Evolutionary conservation across 1,140 invertebrate genomes (phyloP).

Genomic region (Zaprionus kolodkinae): DNA sequence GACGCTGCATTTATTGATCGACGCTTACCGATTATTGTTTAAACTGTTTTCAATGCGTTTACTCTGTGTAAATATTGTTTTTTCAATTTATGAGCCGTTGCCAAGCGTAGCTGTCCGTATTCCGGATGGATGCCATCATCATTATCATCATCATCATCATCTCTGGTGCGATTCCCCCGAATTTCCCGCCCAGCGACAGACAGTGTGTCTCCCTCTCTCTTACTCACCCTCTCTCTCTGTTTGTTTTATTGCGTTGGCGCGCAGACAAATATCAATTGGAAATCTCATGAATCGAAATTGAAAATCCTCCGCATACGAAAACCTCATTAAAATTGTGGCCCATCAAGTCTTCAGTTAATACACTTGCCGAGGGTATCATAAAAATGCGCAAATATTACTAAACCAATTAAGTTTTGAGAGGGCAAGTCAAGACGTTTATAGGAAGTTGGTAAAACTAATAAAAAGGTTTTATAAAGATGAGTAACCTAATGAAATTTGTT

Average conservation of each 20-base stretch:
- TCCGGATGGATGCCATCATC: conserved; percentile 45
- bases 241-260: conserved; percentile 56
- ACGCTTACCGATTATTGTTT: conserved; percentile 79
- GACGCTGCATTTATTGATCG: conserved; percentile 74
- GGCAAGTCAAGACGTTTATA: background rate
- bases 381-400: background rate
- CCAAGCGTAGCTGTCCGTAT: background rate
- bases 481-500: background rate
- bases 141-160: background rate
- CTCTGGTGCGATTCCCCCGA: background rate
- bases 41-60: conserved; percentile 83
- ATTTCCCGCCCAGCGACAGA: conserved; percentile 18
- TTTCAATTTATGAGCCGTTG: conserved; percentile 74
- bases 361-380: conserved; percentile 14
- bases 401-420: background rate
- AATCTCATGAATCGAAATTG: conserved; percentile 68
- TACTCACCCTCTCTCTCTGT: background rate
- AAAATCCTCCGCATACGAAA: conserved; percentile 71
- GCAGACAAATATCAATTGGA: conserved; percentile 80
- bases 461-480: background rate
- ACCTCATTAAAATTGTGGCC: conserved; percentile 52
- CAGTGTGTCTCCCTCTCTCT: conserved; percentile 26
- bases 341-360: background rate
- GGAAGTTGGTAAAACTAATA: background rate
- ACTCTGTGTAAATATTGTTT: conserved; percentile 80